Conservation (phyloP, 1,140 invertebrate genomes). For the Neomicropteryx cornuta region DNA sequence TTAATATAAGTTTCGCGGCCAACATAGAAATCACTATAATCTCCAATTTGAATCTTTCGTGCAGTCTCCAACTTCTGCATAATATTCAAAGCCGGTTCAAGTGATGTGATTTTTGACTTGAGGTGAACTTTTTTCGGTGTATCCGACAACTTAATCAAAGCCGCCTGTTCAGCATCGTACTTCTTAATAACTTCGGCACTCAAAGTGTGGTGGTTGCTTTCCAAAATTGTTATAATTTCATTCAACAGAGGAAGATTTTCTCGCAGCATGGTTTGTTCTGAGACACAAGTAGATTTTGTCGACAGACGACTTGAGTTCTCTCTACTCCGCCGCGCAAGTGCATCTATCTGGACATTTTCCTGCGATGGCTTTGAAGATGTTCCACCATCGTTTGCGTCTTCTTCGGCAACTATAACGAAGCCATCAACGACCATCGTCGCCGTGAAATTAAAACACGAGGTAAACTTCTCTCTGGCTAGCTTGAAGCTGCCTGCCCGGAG, state of each 20-base stretch:
- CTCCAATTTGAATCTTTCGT: constrained; percentile 40
- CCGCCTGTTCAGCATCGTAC: neutral
- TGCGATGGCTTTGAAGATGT: constrained; percentile 22
- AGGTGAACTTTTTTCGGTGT: constrained; percentile 29
- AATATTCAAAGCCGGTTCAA: constrained; percentile 44
- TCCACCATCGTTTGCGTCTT: constrained; percentile 24
- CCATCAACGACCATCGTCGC: constrained; percentile 15
- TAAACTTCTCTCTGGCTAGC: constrained; percentile 58
- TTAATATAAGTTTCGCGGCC: constrained; percentile 23
- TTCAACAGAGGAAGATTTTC: constrained; percentile 51
- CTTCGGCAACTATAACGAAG: constrained; percentile 23
- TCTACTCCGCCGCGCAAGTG: constrained; percentile 17
- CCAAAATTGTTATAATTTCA: constrained; percentile 57
- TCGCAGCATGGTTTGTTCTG: constrained; percentile 35
- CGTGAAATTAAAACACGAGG: constrained; percentile 41
- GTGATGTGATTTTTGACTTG: constrained; percentile 36
- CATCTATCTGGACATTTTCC: constrained; percentile 8
- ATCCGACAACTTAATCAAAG: constrained; percentile 20
- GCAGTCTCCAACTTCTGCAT: constrained; percentile 43
- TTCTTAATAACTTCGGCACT: neutral
- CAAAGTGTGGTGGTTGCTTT: constrained; percentile 36
- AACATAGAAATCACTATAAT: constrained; percentile 38
- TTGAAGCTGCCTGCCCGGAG: constrained; percentile 65
- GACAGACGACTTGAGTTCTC: constrained; percentile 24
- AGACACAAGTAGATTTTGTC: too few species aligned